A percentile compares a stretch with the other conserved stretches of the same genome.
These are phyloP conservation scores for Timema podura DNA, from an alignment of 2,888 invertebrate species.

Conservation along the genomic window DNA sequence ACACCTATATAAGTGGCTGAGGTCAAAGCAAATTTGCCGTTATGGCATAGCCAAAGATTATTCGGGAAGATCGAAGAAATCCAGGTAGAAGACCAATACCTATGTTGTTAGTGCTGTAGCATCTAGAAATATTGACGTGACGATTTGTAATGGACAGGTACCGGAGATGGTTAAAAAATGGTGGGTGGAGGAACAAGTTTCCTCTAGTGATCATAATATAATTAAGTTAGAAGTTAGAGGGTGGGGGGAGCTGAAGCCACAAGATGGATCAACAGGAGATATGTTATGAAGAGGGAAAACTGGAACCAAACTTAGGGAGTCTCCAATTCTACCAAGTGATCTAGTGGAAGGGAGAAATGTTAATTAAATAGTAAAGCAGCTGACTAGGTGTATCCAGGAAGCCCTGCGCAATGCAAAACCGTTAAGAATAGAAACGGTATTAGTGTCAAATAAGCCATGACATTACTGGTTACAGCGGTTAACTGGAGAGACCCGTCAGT, in stretches of 20 bases:
- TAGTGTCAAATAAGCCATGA: not conserved
- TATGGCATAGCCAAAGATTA: conserved; percentile 11
- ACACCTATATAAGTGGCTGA: not conserved
- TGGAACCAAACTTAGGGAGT: not conserved
- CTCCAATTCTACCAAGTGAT: not conserved
- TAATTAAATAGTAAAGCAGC: not conserved
- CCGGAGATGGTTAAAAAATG: not conserved
- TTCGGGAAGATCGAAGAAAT: too few relatives aligned
- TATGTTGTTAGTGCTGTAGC: not conserved
- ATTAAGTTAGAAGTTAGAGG: not conserved
- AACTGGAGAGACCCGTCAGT: not conserved
- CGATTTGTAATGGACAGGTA: not conserved
- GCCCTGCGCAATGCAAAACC: not conserved
- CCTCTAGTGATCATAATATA: not conserved
- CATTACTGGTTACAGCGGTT: not conserved
- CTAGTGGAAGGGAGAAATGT: not conserved
- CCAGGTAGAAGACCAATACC: not conserved
- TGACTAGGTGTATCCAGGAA: not conserved
- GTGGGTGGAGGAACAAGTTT: too few relatives aligned
- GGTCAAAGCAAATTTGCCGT: not conserved
- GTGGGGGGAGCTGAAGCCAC: not conserved
- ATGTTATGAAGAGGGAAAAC: not conserved
- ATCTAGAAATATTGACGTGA: not conserved
- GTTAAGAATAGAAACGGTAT: not conserved
- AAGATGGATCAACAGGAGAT: not conserved